Evolutionary conservation across 2,113 vertebrate species (phyloP).

Genomic region (Laticauda colubrina): DNA sequence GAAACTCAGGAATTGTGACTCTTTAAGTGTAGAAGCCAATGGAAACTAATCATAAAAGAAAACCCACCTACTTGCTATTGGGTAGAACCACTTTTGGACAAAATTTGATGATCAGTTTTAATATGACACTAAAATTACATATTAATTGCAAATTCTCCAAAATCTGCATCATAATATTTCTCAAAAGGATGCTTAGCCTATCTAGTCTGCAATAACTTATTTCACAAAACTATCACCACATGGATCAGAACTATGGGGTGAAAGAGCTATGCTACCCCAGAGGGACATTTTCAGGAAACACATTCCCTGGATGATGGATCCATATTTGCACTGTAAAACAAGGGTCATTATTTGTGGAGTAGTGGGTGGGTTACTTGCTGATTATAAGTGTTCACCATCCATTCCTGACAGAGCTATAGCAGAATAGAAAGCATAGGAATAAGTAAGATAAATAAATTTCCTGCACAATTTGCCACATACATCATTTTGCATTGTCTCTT

Average conservation of each 20-base stretch:
- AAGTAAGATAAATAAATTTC: constrained; percentile 38
- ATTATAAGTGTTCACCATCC: not conserved
- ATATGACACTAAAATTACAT: not conserved
- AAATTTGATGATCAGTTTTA: no score
- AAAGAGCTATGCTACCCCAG: not conserved
- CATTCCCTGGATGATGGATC: not conserved
- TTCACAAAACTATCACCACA: not conserved
- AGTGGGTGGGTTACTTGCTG: not conserved
- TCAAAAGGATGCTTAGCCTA: not conserved
- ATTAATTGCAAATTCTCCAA: not conserved
- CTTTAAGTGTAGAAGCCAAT: not conserved
- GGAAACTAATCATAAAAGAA: not conserved
- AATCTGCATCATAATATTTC: not conserved
- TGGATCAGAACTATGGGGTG: not conserved
- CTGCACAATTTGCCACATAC: constrained; percentile 46
- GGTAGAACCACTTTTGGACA: not conserved
- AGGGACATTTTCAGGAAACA: not conserved
- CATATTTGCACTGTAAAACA: not conserved
- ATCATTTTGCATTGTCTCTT: constrained; percentile 53
- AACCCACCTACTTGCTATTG: not conserved
- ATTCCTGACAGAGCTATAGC: not conserved
- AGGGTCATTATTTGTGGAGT: not conserved
- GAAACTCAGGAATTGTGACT: not conserved
- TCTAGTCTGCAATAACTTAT: not conserved
- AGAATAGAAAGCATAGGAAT: not conserved